Base-by-base conservation (phyloP, 37 sponge, comb jelly and placozoan species). In the Beroe forskalii region DNA sequence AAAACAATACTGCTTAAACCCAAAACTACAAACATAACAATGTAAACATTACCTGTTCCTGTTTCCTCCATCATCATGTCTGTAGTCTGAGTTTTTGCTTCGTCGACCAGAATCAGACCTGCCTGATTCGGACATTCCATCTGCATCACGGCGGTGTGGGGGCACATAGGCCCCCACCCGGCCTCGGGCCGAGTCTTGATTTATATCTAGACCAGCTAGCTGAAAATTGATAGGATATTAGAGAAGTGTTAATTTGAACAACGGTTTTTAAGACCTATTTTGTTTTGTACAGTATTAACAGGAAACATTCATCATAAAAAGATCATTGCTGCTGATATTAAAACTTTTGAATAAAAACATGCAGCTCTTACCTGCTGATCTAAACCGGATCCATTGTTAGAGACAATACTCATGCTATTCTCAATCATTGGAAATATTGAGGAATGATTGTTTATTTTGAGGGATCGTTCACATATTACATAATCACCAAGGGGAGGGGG, bases 161-260 rank as follows among this genome's bases (percentile, higher is more conserved):
- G 86, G 86, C 86, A 80, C 86, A 44, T 80, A 80, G 86, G 86
- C 86, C 86, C 86, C 86, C 86, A 44, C 55, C 86, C 86, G 86
- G 55, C 86, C 86, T 42, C 86, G 48, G 55, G 44, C 86, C 55
- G 55, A 44, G 30, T 44, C 55, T 41, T 80, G 23, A 66, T 92
- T 91, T 92, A 97, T 92, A 94, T 94, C 98, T 91, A 97, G 98
- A 94, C 91, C 98, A 97, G 98, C 95, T 76, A 96, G 67, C 96
- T 97, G 91, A 19, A 55, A 40, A 41, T 33, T 0, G 27, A 23
- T 17, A 69, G n/a, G n/a, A n/a, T n/a, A n/a, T n/a, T n/a, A n/a
- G n/a, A n/a, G n/a, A n/a, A n/a, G n/a, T n/a, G n/a, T n/a, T n/a
- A n/a, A n/a, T n/a, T n/a, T n/a, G n/a, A n/a, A n/a, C n/a, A n/a